Evolutionary conservation across 2,888 invertebrate species (phyloP).

Genomic region (Scotopteryx bipunctaria): DNA sequence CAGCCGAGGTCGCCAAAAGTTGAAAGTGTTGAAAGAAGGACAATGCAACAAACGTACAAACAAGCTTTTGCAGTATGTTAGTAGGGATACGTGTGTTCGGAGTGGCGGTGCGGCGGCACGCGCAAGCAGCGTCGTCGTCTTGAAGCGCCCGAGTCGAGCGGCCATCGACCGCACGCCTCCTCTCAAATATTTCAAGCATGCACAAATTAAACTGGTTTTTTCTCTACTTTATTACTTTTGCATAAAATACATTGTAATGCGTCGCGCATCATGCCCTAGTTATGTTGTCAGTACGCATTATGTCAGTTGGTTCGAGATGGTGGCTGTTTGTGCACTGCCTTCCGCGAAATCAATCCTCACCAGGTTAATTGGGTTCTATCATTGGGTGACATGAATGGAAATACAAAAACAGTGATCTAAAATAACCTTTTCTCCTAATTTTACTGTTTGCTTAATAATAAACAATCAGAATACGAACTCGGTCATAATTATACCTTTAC

Average conservation of each 20-base stretch:
- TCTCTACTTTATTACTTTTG: slow-evolving; percentile 73
- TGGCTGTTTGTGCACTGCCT: neutral
- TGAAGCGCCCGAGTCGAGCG: slow-evolving; percentile 49
- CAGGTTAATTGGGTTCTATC: too few species aligned
- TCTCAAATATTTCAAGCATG: slow-evolving; percentile 81
- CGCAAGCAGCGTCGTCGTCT: slow-evolving; percentile 38
- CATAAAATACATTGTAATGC: slow-evolving; percentile 64
- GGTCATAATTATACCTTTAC: slow-evolving; percentile 35
- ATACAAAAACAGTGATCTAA: too few species aligned
- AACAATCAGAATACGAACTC: slow-evolving; percentile 33
- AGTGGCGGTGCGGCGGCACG: slow-evolving; percentile 8
- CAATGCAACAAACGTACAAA: too few species aligned
- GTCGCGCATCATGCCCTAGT: slow-evolving; percentile 28
- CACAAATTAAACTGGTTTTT: slow-evolving; percentile 82
- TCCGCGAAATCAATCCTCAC: neutral
- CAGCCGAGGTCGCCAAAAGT: too few species aligned
- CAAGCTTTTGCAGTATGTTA: neutral
- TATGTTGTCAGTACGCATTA: slow-evolving; percentile 25
- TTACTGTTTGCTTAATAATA: slow-evolving; percentile 22
- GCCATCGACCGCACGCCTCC: slow-evolving; percentile 77
- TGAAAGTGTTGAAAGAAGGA: too few species aligned
- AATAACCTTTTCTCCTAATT: slow-evolving; percentile 11
- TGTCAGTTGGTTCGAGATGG: slow-evolving; percentile 7
- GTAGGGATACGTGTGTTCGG: too few species aligned
- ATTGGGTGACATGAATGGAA: neutral